Evolutionary conservation across 2,888 invertebrate genomes (phyloP), one percentile per base, ranked within the genome.

Genomic region (Nysson spinosus): DNA sequence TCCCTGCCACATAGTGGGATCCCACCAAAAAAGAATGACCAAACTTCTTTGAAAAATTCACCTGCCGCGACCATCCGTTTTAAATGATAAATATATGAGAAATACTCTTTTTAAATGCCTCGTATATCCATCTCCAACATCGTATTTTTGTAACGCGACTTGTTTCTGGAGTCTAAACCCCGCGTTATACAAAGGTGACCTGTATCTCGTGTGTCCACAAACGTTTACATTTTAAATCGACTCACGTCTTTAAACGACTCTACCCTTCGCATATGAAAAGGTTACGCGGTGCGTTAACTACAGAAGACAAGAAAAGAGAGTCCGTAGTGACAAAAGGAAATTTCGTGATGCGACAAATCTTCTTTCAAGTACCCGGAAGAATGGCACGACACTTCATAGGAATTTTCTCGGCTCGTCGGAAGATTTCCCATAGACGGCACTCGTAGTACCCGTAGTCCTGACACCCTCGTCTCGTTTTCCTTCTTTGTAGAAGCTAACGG

Each of bases 371-470:
- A 54, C 56, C 58, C 60, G 52, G 67, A 66, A 54, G 66, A 54
- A 58, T 55, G 64, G 46, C 65, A 46, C 40, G 60, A 51, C 43
- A 62, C 62, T 60, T 56, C 58, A 61, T 43, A 56, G 68, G 69
- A 67, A 72, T 72, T 72, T 76, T 65, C 64, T 61, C 64, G 39
- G 62, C 65, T 63, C 50, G 64, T 72, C 67, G 70, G 63, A 68
- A 81, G 78, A 81, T 74, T 75, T 80, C 74, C 66, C 69, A 64
- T 66, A 72, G 72, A 75, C 75, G 69, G 75, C 71, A 65, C 72
- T 67, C 73, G 50, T 56, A 56, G 58, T 37, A 55, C 69, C 37
- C 32, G 56, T 55, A 55, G 67, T 56, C 61, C 50, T 58, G 34
- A 47, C 46, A 57, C 50, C 66, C 57, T 37, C 39, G 16, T 24